phyloP scores from a whole-genome alignment of 1,140 invertebrate genomes.

The Battus philenor region DNA sequence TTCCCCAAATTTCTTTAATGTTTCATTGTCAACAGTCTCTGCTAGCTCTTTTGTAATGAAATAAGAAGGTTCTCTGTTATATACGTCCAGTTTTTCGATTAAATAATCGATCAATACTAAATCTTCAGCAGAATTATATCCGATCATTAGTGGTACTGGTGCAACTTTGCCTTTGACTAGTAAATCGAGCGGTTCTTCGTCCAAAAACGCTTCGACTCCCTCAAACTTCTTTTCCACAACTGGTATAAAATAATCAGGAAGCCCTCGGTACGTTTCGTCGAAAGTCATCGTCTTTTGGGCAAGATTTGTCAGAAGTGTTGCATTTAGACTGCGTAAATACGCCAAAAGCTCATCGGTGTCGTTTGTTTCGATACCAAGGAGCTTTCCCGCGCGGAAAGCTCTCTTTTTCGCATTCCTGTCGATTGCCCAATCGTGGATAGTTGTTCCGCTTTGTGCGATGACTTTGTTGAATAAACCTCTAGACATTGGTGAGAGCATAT shows the following conservation, averaged over 20 bases:
- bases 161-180: background rate
- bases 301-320: slow-evolving; percentile 36
- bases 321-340: slow-evolving; percentile 56
- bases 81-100: slow-evolving; percentile 26
- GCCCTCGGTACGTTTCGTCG: slow-evolving; percentile 35
- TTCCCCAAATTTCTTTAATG: slow-evolving; percentile 34
- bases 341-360: slow-evolving; percentile 54
- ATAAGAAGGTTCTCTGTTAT: slow-evolving; percentile 35
- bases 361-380: slow-evolving; percentile 61
- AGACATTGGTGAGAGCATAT: slow-evolving; percentile 81
- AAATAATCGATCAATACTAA: slow-evolving; percentile 48
- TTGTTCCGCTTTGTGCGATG: slow-evolving; percentile 79
- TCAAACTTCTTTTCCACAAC: slow-evolving; percentile 59
- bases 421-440: slow-evolving; percentile 59
- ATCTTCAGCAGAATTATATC: slow-evolving; percentile 66
- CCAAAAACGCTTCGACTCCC: slow-evolving; percentile 8
- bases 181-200: background rate
- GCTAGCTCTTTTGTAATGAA: slow-evolving; percentile 33
- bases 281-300: slow-evolving; percentile 29
- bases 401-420: slow-evolving; percentile 43
- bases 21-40: slow-evolving; percentile 19
- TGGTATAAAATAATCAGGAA: slow-evolving; percentile 55
- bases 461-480: slow-evolving; percentile 74
- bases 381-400: slow-evolving; percentile 54
- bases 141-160: background rate